Conservation (phyloP, 2,797 vertebrate genomes). For the Vespertilio murinus region DNA sequence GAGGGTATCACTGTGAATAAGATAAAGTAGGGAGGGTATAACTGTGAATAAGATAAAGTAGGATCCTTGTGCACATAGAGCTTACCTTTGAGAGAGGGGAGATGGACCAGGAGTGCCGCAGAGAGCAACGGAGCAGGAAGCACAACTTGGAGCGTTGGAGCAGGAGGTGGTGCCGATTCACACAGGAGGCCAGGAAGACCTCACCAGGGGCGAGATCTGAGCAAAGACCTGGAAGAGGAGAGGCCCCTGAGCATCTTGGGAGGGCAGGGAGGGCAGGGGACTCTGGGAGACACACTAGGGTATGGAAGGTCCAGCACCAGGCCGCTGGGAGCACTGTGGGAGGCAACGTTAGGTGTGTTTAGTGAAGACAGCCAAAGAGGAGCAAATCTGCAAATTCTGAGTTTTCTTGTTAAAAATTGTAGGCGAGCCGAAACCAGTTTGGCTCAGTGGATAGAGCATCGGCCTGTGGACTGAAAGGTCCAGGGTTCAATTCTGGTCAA, state of each 20-base stretch:
- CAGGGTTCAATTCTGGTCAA: too few species aligned
- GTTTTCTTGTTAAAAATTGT: slow-evolving; percentile 26
- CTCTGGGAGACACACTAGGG: neutral
- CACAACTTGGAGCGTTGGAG: fast-evolving
- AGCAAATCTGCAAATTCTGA: neutral
- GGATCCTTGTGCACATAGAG: neutral
- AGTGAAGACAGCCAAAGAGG: neutral
- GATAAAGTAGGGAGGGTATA: too few species aligned
- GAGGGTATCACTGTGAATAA: too few species aligned
- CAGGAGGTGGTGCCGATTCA: neutral
- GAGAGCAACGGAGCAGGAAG: neutral
- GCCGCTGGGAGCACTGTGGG: neutral
- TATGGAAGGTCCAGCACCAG: neutral
- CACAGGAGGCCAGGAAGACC: neutral
- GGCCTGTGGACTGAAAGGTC: too few species aligned
- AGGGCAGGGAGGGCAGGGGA: neutral
- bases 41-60: neutral
- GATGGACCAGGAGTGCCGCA: fast-evolving
- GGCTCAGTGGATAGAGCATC: too few species aligned
- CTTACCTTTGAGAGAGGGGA: neutral
- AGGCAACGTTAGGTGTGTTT: neutral
- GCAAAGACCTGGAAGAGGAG: neutral
- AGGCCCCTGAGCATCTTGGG: too few species aligned
- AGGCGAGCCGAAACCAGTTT: too few species aligned
- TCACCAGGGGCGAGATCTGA: neutral